These are phyloP conservation scores for Spicauda simplicius DNA, from an alignment of 2,888 invertebrate species.

Conservation along the genomic window DNA sequence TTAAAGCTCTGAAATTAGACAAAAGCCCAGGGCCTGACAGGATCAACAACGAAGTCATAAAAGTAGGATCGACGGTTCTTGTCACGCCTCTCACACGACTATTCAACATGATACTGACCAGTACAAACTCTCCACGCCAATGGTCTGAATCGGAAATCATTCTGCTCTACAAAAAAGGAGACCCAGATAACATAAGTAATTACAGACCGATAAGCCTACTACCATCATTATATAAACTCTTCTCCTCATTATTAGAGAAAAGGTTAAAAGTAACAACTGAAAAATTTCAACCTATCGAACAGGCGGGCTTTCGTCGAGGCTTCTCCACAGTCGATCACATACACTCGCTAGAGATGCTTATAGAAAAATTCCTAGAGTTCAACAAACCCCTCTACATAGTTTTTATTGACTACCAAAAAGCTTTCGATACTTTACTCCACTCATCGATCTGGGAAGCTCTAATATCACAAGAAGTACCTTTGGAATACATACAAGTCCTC, in stretches of 20 bases:
- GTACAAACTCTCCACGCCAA: constrained; percentile 5
- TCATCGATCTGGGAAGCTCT: too few species aligned
- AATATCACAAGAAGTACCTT: too few species aligned
- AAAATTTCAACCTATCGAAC: constrained; percentile 29
- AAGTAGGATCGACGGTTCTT: background rate
- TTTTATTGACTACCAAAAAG: constrained; percentile 35
- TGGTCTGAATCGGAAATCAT: constrained; percentile 30
- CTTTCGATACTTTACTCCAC: constrained; percentile 12
- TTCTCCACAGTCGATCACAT: constrained; percentile 37
- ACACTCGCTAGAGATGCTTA: constrained; percentile 29
- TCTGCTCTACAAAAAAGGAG: constrained; percentile 32
- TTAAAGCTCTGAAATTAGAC: too few species aligned
- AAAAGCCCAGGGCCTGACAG: background rate
- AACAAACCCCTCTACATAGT: constrained; percentile 26
- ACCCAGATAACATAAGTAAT: constrained; percentile 13
- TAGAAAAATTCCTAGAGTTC: constrained; percentile 37
- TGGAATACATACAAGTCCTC: too few species aligned
- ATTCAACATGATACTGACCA: constrained; percentile 19
- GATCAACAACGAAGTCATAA: background rate
- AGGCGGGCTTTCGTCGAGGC: constrained; percentile 31
- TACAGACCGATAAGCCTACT: constrained; percentile 7
- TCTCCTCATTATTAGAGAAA: constrained; percentile 24
- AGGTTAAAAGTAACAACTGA: constrained; percentile 6
- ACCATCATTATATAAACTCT: constrained; percentile 17
- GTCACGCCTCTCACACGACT: constrained; percentile 4